Conservation (phyloP, 2,888 invertebrate species). For the Melanostoma scalare region DNA sequence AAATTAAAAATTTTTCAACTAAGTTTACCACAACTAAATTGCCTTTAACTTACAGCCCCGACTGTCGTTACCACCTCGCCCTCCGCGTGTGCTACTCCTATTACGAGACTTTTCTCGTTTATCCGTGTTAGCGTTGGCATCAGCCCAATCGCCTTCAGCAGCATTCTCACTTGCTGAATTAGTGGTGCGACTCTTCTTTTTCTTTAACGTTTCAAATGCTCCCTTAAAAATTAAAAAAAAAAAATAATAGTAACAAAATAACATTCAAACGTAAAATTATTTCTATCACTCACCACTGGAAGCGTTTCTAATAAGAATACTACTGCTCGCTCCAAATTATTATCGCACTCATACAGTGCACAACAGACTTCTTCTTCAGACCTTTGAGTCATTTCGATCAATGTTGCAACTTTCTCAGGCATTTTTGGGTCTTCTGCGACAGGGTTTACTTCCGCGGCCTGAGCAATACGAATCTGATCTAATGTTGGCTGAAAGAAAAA, state of each 20-base stretch:
- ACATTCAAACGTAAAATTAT: no score
- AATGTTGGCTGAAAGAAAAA: conserved; percentile 86
- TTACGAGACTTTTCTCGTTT: conserved; percentile 81
- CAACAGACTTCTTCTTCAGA: conserved; percentile 95
- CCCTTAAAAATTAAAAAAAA: conserved; percentile 83
- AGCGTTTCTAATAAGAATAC: conserved; percentile 81
- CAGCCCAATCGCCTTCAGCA: conserved; percentile 82
- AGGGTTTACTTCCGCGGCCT: conserved; percentile 88
- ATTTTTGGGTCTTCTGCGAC: conserved; percentile 85
- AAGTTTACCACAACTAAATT: background rate
- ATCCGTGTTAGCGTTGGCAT: conserved; percentile 80
- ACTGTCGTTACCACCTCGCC: conserved; percentile 83
- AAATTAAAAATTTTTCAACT: background rate
- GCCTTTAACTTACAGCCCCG: conserved; percentile 82
- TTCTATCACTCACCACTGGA: conserved; percentile 79
- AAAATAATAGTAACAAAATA: background rate
- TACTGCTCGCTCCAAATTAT: conserved; percentile 89
- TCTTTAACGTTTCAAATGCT: conserved; percentile 94
- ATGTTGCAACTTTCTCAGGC: conserved; percentile 88
- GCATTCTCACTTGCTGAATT: conserved; percentile 83
- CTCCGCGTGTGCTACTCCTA: conserved; percentile 81
- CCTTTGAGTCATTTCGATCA: conserved; percentile 95
- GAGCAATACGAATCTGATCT: conserved; percentile 92
- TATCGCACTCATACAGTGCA: conserved; percentile 96
- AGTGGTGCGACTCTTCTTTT: conserved; percentile 91